Evolutionary conservation across 2,113 vertebrate genomes (phyloP).

Genomic region (Cyanoramphus novaezelandiae): DNA sequence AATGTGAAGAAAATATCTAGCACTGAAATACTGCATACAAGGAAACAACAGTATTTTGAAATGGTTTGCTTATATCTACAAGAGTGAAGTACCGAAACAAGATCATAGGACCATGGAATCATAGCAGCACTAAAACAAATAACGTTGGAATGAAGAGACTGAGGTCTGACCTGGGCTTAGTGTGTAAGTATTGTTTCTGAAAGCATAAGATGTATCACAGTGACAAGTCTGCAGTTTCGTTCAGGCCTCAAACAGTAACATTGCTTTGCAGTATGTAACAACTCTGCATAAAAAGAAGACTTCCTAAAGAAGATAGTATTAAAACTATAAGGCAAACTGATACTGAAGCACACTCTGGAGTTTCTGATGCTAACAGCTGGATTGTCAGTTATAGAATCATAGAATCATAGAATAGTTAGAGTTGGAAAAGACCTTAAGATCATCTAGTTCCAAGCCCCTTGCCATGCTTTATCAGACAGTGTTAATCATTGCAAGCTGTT

Average conservation of each 20-base stretch:
- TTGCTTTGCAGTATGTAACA: background rate
- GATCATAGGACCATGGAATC: background rate
- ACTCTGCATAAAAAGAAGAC: rapidly evolving
- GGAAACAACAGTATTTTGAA: background rate
- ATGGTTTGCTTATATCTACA: background rate
- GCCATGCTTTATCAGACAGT: rapidly evolving
- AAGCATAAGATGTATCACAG: background rate
- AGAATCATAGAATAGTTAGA: background rate
- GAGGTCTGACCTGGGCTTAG: background rate
- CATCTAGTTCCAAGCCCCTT: background rate
- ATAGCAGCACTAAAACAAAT: background rate
- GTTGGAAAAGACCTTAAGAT: background rate
- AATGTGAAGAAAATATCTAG: background rate
- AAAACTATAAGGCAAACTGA: background rate
- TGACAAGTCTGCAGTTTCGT: background rate
- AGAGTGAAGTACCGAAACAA: rapidly evolving
- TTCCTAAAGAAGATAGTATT: rapidly evolving
- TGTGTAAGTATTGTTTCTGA: background rate
- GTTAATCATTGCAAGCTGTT: background rate
- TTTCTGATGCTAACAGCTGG: background rate
- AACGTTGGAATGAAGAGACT: background rate
- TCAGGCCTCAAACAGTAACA: background rate
- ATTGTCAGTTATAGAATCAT: background rate
- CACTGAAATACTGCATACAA: background rate
- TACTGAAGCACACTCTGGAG: background rate